These are phyloP conservation scores for Siniperca scherzeri DNA, from an alignment of 2,797 vertebrate species.

Conservation along the genomic window DNA sequence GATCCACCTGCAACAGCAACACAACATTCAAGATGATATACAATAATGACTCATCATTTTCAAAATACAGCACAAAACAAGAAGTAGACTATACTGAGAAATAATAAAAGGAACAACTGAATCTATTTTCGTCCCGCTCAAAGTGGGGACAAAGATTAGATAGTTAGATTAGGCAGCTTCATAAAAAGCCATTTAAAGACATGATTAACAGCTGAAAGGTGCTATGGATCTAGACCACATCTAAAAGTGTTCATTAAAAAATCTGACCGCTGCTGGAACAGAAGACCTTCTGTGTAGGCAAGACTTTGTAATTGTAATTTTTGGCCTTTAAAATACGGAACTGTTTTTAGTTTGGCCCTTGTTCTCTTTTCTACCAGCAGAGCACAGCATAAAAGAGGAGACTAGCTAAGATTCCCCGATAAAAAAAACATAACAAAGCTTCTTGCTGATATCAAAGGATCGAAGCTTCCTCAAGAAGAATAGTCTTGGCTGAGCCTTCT, in stretches of 20 bases:
- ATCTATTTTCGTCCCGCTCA: not conserved
- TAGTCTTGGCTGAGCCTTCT: no score
- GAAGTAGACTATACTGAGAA: not conserved
- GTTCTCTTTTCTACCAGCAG: no score
- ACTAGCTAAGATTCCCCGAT: no score
- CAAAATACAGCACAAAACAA: not conserved
- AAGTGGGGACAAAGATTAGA: not conserved
- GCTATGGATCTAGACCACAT: not conserved
- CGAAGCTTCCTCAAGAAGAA: no score
- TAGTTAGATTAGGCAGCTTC: not conserved
- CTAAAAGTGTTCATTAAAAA: not conserved
- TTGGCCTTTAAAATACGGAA: no score
- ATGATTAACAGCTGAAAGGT: not conserved
- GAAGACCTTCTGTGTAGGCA: not conserved
- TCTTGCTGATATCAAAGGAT: no score
- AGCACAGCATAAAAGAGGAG: no score
- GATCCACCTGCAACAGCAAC: constrained; percentile 53
- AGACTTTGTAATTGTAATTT: no score
- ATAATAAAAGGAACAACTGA: not conserved
- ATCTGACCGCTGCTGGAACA: constrained; percentile 1
- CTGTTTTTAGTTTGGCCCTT: no score
- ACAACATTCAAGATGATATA: not conserved
- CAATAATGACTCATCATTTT: not conserved
- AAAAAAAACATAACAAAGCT: no score
- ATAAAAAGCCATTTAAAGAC: not conserved